Evolutionary conservation across 2,888 invertebrate genomes (phyloP), one percentile per base, ranked within the genome.

Genomic region (Ctenicera cuprea): DNA sequence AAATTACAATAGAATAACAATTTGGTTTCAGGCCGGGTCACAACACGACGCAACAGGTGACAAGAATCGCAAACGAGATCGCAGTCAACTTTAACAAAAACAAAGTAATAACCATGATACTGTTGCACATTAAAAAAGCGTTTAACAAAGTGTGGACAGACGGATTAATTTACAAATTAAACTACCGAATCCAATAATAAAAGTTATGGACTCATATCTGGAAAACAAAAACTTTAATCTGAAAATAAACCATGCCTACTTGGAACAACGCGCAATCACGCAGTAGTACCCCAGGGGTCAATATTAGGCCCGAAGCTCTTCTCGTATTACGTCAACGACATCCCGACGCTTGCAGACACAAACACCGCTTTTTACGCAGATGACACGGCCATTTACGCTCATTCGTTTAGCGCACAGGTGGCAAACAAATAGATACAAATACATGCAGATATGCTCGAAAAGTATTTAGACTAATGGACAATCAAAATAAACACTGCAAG

Each of bases 211-310:
- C n/a, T n/a, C n/a, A n/a, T n/a, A n/a, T n/a, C n/a, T n/a, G n/a
- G n/a, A n/a, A n/a, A n/a, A n/a, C n/a, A n/a, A n/a, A n/a, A n/a
- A n/a, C n/a, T n/a, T n/a, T n/a, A n/a, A n/a, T n/a, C n/a, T n/a
- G n/a, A n/a, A n/a, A n/a, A n/a, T n/a, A n/a, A n/a, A n/a, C n/a
- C n/a, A n/a, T n/a, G n/a, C n/a, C n/a, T n/a, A n/a, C n/a, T n/a
- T n/a, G n/a, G n/a, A 82, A 43, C 11, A 12, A 43, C 11, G 3
- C 11, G 11, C 43, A 4, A 43, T 8, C 12, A 14, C 11, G n/a
- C n/a, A n/a, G n/a, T n/a, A n/a, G 4, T 12, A 3, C n/a, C n/a
- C n/a, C n/a, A n/a, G n/a, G n/a, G n/a, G n/a, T n/a, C n/a, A n/a
- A n/a, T n/a, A n/a, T n/a, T n/a, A n/a, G n/a, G n/a, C n/a, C n/a